Evolutionary conservation across 2,888 invertebrate species (phyloP).

Genomic region (Aethes cnicana): DNA sequence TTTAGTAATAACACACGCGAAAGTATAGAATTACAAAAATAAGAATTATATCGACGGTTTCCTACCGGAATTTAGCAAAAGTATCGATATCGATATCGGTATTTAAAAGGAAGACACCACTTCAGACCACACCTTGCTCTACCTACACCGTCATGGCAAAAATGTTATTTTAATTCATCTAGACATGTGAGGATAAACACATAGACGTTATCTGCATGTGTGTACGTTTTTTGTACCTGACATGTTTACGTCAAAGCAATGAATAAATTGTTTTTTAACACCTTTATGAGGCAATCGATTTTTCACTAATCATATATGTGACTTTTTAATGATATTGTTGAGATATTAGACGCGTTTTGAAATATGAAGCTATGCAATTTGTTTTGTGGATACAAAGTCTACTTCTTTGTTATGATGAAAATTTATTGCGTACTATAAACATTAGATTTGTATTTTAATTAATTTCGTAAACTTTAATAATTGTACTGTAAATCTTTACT

Average conservation of each 20-base stretch:
- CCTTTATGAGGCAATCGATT: conserved; percentile 25
- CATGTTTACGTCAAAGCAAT: conserved; percentile 27
- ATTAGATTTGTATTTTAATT: too few species aligned
- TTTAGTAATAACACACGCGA: too few species aligned
- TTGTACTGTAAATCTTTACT: too few species aligned
- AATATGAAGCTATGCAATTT: conserved; percentile 1
- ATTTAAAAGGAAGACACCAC: conserved; percentile 39
- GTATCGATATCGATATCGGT: conserved; percentile 36
- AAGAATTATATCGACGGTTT: too few species aligned
- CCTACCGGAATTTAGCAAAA: too few species aligned
- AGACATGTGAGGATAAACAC: conserved; percentile 53
- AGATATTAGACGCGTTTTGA: conserved; percentile 13
- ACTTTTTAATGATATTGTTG: conserved; percentile 17
- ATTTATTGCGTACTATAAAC: too few species aligned
- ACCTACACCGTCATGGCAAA: conserved; percentile 65
- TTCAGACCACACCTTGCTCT: conserved; percentile 63
- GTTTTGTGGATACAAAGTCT: neutral
- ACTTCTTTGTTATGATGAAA: too few species aligned
- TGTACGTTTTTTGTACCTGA: conserved; percentile 20
- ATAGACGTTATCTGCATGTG: conserved; percentile 35
- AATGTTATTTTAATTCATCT: conserved; percentile 62
- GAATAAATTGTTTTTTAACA: conserved; percentile 26
- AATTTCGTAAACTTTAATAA: too few species aligned
- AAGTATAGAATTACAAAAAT: too few species aligned
- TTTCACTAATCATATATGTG: conserved; percentile 22